Percentiles rank a stretch among this genome's conserved stretches.
Evolutionary conservation across 2,888 invertebrate species (phyloP).

Genomic region (Tupiocoris notatus): DNA sequence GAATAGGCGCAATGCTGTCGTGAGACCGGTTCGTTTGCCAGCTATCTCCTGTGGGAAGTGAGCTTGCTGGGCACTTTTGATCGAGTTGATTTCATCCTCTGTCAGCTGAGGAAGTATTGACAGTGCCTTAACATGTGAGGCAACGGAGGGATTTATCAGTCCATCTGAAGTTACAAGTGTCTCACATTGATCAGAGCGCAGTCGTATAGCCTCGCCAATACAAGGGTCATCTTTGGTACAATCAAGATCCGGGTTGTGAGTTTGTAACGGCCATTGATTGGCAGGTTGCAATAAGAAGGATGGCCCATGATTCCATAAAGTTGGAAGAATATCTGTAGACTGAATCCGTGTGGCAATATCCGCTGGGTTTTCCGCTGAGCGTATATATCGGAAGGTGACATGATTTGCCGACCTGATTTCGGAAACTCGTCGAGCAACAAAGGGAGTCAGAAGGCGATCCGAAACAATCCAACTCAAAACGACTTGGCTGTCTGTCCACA

Average conservation of each 20-base stretch:
- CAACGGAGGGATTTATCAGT: too few species aligned
- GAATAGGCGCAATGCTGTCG: conserved; percentile 4
- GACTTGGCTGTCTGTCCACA: conserved; percentile 28
- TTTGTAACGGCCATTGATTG: neutral
- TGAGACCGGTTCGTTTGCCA: neutral
- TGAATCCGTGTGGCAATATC: conserved; percentile 1
- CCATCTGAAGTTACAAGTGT: too few species aligned
- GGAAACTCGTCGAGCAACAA: neutral
- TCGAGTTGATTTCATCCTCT: too few species aligned
- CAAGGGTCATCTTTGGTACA: too few species aligned
- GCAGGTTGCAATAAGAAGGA: neutral
- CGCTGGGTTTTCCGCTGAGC: neutral
- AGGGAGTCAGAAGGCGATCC: neutral
- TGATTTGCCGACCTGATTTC: neutral
- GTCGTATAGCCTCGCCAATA: too few species aligned
- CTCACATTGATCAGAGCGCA: too few species aligned
- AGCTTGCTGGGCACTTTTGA: too few species aligned
- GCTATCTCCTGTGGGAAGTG: neutral
- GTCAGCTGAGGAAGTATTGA: too few species aligned
- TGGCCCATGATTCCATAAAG: neutral
- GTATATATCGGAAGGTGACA: conserved; percentile 2
- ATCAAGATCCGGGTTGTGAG: too few species aligned
- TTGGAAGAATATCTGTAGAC: neutral
- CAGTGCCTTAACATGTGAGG: too few species aligned
- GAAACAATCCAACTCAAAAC: conserved; percentile 14